phyloP scores from a whole-genome alignment of 2,113 vertebrate species.

The Gymnarchus niloticus region DNA sequence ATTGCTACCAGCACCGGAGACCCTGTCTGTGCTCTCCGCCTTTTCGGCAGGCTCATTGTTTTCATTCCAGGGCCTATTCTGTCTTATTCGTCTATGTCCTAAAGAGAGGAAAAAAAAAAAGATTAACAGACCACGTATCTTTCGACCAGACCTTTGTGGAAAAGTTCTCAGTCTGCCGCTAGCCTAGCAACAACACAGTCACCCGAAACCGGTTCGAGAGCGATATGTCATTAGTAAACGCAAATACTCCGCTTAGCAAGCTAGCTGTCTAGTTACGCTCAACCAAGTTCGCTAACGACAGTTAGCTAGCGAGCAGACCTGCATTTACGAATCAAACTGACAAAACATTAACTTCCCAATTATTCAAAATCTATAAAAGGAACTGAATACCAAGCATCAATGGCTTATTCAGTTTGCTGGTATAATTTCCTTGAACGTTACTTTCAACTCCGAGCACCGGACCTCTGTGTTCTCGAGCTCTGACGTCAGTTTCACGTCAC shows the following conservation, averaged over 20 bases:
- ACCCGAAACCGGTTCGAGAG: slow-evolving; percentile 12
- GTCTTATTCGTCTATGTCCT: slow-evolving; percentile 33
- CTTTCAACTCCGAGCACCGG: slow-evolving; percentile 40
- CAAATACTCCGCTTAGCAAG: slow-evolving; percentile 9
- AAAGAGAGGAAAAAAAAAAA: slow-evolving; percentile 1
- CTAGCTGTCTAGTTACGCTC: slow-evolving; percentile 5
- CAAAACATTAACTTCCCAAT: background rate
- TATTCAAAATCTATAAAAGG: background rate
- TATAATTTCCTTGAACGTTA: slow-evolving; percentile 30
- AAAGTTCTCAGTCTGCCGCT: background rate
- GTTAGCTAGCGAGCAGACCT: slow-evolving; percentile 35
- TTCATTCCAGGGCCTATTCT: slow-evolving; percentile 54
- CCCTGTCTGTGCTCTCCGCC: slow-evolving; percentile 14
- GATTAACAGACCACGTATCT: slow-evolving; percentile 1
- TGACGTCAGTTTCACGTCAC: slow-evolving; percentile 45
- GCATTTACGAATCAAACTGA: background rate
- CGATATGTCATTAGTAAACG: background rate
- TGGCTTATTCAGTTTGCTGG: slow-evolving; percentile 7
- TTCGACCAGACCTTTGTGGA: background rate
- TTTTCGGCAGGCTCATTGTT: slow-evolving; percentile 45
- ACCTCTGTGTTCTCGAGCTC: slow-evolving; percentile 40
- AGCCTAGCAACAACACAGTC: background rate
- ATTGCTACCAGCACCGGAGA: slow-evolving; percentile 14
- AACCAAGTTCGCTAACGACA: slow-evolving; percentile 29
- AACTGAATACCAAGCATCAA: background rate